Base-by-base conservation (phyloP, 2,888 invertebrate species). In the Ennomos erosarius region DNA sequence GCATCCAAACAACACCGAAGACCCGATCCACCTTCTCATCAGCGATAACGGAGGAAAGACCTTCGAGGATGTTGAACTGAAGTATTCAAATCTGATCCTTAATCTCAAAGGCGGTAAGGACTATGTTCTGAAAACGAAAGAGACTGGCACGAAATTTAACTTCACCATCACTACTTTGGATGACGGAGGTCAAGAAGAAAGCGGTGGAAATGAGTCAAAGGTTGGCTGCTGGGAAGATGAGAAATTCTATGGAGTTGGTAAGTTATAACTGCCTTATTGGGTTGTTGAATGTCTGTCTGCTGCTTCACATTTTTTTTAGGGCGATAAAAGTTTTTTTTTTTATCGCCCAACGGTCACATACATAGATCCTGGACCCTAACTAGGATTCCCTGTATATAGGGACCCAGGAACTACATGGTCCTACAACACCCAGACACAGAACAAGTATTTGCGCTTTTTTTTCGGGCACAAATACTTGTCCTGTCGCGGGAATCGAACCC, bases 131-230 rank as follows among this genome's bases (percentile, higher is more conserved):
- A 91, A 92, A 72, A 91, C 92, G 0, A 90, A 81, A 62, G 91
- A 93, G 70, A 92, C 93, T 0, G 91, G 85, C 1, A 92, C 89
- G 0, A 90, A 87, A 64, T 92, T 92, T 40, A 90, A 91, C 68
- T 90, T 93, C 44, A 91, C 91, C 0, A 87, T 91, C 54, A 90
- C 90, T 0, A 62, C 87, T 1, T 67, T 79, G 9, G 83, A 84
- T 62, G 57, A 51, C 45, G 73, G 51, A 4, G 58, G 80, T 52
- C 77, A 78, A 61, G 79, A 84, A 0, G 86, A 84, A 33, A 76
- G 80, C 36, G 2, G 64, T 3, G 45, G 53, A 8, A 83, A 81
- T 69, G 57, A 52, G 8, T 72, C 80, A 0, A 87, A 82, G 52
- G 63, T 70, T 33, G 92, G 92, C 13, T 92, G 92, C 55, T 78